These are phyloP conservation scores for Champsocephalus gunnari DNA, from an alignment of 2,797 vertebrate genomes.

Conservation along the genomic window DNA sequence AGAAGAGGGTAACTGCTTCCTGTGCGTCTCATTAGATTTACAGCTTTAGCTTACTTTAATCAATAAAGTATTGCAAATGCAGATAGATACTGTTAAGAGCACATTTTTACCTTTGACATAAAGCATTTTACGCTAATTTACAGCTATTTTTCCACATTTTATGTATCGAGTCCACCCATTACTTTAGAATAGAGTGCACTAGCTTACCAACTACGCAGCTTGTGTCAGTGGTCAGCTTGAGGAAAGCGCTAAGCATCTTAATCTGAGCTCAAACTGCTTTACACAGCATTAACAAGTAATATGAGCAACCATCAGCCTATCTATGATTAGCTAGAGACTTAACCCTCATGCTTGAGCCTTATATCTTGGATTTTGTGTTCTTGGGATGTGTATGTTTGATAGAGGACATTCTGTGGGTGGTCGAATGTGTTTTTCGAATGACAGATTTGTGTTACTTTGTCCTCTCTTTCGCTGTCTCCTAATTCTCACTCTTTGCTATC, in stretches of 20 bases:
- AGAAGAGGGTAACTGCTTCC: background rate
- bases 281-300: slow-evolving; percentile 42
- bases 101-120: background rate
- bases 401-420: background rate
- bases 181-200: slow-evolving; percentile 3
- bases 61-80: background rate
- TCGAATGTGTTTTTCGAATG: background rate
- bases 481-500: background rate
- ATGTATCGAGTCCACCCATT: slow-evolving; percentile 17
- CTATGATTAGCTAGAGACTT: slow-evolving; percentile 42
- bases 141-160: slow-evolving; percentile 14
- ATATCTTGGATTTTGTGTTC: slow-evolving; percentile 20
- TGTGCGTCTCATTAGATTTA: slow-evolving; percentile 28
- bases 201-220: slow-evolving; percentile 17
- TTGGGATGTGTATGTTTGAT: slow-evolving; percentile 8
- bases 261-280: slow-evolving; percentile 47
- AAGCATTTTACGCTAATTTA: background rate
- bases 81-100: background rate
- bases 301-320: slow-evolving; percentile 41
- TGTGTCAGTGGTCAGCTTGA: slow-evolving; percentile 30
- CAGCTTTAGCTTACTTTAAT: slow-evolving; percentile 2
- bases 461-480: background rate
- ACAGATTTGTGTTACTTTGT: background rate
- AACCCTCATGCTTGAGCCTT: background rate
- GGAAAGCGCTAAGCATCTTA: slow-evolving; percentile 44